Evolutionary conservation across 2,113 vertebrate genomes (phyloP), one percentile per base, ranked within the genome.

Genomic region (Turdus rufiventris): DNA sequence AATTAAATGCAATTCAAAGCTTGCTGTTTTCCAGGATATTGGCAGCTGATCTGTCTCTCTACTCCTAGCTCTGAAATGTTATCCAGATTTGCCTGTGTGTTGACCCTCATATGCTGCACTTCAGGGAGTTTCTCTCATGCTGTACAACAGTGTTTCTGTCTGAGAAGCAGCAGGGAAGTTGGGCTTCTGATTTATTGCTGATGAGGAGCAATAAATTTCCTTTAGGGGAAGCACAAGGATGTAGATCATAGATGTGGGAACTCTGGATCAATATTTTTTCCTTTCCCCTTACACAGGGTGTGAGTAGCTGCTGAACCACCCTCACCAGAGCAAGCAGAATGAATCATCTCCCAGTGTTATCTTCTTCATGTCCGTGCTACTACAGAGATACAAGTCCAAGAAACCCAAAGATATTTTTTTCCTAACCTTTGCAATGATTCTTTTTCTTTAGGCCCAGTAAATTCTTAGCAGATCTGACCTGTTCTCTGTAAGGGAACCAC

Each of bases 211-310:
- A 85, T 97, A 96, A 91, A 97, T 96, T 96, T 91, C 79, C 94
- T 93, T 94, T 96, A 95, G 66, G 85, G 85, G 92, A 96, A 96
- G 82, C 85, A 83, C 81, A 84, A 72, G 87, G 91, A 73, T 85
- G 96, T 97, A 97, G 95, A 97, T 97, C 94, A 97, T 87, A 92
- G 78, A 93, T 70, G 83, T 94, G 58, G 92, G 73, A 91, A 86
- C 76, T 93, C 62, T 85, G 86, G 94, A 93, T 95, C 94, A 79
- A 82, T 97, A 94, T 91, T 96, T 95, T 83, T 91, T 85, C 56
- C 88, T 62, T 53, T 87, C 62, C 58, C 71, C 60, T 74, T 42
- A 28, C 19, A 70, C 2, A 34, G 86, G 85, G 58, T 58, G 40
- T 74, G 42, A 92, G 92, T 45, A 92, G 85, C 60, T 24, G 4